These are phyloP conservation scores for Drosophila nr. perissopoda DNA, from an alignment of 2,888 invertebrate genomes.

Conservation along the genomic window DNA sequence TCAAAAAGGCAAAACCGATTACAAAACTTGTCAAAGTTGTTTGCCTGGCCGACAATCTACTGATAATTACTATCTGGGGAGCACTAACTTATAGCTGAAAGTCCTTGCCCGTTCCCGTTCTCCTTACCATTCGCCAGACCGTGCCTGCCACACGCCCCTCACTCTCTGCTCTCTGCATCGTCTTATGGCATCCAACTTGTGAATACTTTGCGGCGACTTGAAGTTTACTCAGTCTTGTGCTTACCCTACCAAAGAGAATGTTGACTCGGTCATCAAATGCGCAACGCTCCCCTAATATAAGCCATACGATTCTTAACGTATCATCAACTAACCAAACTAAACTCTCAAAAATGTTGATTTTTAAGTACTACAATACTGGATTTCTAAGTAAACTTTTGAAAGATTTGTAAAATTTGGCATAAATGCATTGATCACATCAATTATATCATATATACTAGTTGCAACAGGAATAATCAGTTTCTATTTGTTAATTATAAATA, in stretches of 20 bases:
- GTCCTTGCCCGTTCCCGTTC: constrained; percentile 14
- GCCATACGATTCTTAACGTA: not conserved
- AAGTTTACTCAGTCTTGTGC: constrained; percentile 41
- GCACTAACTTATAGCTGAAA: constrained; percentile 70
- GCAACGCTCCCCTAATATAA: not conserved
- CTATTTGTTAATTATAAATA: not conserved
- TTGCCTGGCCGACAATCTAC: constrained; percentile 70
- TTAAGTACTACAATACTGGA: not conserved
- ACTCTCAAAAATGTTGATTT: not conserved
- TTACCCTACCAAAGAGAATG: not conserved
- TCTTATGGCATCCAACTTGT: constrained; percentile 34
- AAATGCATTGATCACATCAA: not conserved
- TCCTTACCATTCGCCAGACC: not conserved
- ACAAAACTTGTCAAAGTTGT: constrained; percentile 76
- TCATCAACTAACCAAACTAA: not conserved
- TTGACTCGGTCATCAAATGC: not conserved
- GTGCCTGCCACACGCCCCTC: not conserved
- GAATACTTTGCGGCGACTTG: constrained; percentile 45
- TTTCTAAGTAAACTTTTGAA: not conserved
- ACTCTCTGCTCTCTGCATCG: not conserved
- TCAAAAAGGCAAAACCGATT: constrained; percentile 76
- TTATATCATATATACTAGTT: not conserved
- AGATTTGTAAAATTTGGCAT: not conserved
- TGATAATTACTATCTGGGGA: constrained; percentile 81
- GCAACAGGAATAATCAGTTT: not conserved